Evolutionary conservation across 2,113 vertebrate genomes (phyloP).

Genomic region (Ammodytes dubius): DNA sequence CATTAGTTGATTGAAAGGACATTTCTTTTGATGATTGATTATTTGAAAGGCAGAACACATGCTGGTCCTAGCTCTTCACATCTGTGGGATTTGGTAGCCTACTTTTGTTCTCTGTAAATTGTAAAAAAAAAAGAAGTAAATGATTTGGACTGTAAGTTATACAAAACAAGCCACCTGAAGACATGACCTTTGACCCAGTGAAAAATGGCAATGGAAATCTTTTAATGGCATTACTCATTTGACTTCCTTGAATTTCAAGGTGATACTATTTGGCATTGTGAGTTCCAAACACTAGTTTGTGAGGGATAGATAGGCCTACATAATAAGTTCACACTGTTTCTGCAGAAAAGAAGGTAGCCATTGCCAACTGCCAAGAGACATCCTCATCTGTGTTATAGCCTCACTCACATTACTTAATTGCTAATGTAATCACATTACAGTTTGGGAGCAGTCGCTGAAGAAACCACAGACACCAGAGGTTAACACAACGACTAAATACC

Average conservation of each 20-base stretch:
- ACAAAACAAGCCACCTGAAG: neutral
- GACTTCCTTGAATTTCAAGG: neutral
- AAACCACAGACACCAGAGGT: neutral
- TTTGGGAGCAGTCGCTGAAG: neutral
- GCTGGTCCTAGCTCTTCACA: neutral
- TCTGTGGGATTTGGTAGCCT: neutral
- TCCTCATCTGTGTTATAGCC: too few species aligned
- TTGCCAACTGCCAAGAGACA: too few species aligned
- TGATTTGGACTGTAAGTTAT: neutral
- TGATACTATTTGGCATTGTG: neutral
- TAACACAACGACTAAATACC: neutral
- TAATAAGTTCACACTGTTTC: neutral
- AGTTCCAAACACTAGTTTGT: neutral
- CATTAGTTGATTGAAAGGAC: neutral
- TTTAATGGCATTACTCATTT: too few species aligned
- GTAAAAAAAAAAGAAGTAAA: neutral
- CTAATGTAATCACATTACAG: neutral
- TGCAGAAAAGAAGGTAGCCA: neutral
- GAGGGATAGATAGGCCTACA: neutral
- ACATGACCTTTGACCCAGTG: too few species aligned
- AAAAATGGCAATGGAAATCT: too few species aligned
- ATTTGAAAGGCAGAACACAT: neutral
- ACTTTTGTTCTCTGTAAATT: neutral
- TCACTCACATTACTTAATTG: too few species aligned
- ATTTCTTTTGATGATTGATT: neutral